Base-by-base conservation (phyloP, 2,113 vertebrate species). In the Myanophis thanlyinensis region DNA sequence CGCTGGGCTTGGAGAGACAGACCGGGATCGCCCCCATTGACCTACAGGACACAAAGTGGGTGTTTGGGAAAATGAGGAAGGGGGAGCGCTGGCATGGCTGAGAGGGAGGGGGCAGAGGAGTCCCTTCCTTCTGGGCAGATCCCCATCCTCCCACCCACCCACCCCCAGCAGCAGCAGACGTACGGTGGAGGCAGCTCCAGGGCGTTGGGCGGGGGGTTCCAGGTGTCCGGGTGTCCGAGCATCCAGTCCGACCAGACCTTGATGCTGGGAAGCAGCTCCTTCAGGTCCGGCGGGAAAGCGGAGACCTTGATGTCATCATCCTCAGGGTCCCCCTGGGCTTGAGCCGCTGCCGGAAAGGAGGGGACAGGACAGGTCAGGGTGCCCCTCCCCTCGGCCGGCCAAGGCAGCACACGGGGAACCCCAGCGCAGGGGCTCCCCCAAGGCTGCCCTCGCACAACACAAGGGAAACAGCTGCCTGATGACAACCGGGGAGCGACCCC, bases 241-340 rank as follows among this genome's bases (percentile, higher is more conserved):
- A 99, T 99, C 99, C 99, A 99, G 95, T 99, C 99, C 0, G 99
- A 99, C 99, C 99, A 99, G 87, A 99, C 98, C 96, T 99, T 99
- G 94, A 99, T 98, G 59, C 98, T 98, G 94, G 99, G 99, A 22
- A 99, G 98, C 18, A 99, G 97, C 94, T 99, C 99, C 94, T 98
- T 98, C 73, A 99, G 98, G 95, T 99, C 99, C 49, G 96, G 91
- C 10, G 98, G 97, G 94, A 99, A 99, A 88, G 97, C 96, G 85
- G 99, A 99, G 89, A 99, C 99, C 93, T 98, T 98, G 94, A 99
- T 97, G 97, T 97, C 97, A 35, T 96, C 98, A 88, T 97, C 97
- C 87, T 95, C 96, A 35, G 97, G 96, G 93, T 97, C 89, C 89
- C 95, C 96, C 86, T 0, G 96, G 89, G 97, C 95, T 88, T 97